A percentile compares a stretch with the other conserved stretches of the same genome.
Conservation (phyloP, 2,797 vertebrate genomes). For the Luscinia megarhynchos region DNA sequence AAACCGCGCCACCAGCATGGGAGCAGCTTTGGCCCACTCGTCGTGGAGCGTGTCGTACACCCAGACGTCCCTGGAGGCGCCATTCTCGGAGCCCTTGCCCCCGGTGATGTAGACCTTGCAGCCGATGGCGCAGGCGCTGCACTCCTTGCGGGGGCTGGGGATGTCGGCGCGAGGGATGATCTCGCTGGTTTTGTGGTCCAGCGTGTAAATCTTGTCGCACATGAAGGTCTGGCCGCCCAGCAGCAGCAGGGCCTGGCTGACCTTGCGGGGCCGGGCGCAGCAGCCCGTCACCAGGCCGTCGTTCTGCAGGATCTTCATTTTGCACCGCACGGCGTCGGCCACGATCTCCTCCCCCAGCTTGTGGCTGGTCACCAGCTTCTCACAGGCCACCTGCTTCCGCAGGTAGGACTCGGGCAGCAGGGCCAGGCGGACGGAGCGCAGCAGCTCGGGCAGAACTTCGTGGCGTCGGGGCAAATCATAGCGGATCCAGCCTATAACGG, state of each 20-base stretch:
- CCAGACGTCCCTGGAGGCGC: constrained; percentile 97
- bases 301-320: constrained; percentile 96
- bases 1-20: constrained; percentile 98
- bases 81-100: constrained; percentile 94
- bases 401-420: constrained; percentile 95
- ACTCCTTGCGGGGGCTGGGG: constrained; percentile 97
- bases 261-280: constrained; percentile 94
- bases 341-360: constrained; percentile 94
- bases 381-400: constrained; percentile 95
- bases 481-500: constrained; percentile 95
- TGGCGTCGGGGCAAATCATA: constrained; percentile 92
- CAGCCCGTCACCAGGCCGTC: constrained; percentile 93
- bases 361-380: constrained; percentile 93
- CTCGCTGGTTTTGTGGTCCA: constrained; percentile 96
- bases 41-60: constrained; percentile 97
- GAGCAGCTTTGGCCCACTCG: constrained; percentile 97
- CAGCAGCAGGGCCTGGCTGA: constrained; percentile 95
- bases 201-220: constrained; percentile 96
- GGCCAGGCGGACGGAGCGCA: constrained; percentile 92
- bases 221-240: constrained; percentile 97
- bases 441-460: constrained; percentile 88
- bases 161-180: constrained; percentile 98
- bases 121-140: constrained; percentile 96
- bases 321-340: constrained; percentile 94
- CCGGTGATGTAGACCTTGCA: constrained; percentile 98